Evolutionary conservation across 1,140 invertebrate genomes (phyloP), one percentile per base, ranked within the genome.

Genomic region (Calliopsis andreniformis): DNA sequence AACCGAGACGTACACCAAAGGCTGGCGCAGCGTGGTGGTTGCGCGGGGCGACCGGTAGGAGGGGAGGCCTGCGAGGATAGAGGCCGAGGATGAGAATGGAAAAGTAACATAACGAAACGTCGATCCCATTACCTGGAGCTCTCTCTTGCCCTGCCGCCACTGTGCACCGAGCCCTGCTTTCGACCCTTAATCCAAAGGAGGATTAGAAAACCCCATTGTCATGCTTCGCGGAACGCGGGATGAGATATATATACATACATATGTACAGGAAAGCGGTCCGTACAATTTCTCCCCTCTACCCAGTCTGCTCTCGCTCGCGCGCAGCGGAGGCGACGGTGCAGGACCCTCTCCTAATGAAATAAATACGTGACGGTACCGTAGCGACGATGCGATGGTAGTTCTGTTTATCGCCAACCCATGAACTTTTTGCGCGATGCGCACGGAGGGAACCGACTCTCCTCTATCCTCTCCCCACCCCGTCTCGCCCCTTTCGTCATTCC

Each of bases 71-170:
- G 61, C 71, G 79, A 79, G 83, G 78, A 85, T 76, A 79, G 76
- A 82, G 77, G 73, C 79, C 76, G 82, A 89, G 88, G 86, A 90
- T 91, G 90, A 89, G 91, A 90, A 91, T 91, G 89, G 91, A 92
- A 92, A 92, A 92, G 91, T 90, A 91, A 92, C 91, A 90, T 91
- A 92, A 92, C 91, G 90, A 92, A 92, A 92, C 89, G 91, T 91
- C 91, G 90, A 92, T 92, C 91, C 89, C 88, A 91, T 92, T 92
- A 92, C 89, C 89, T 86, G 86, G 67, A 81, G 85, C 86, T 87
- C 84, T 85, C 35, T 10, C 83, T 76, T 62, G 53, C 62, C 56
- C 77, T 62, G 66, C 67, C 67, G 82, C 73, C 77, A 58, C 72
- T 51, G 58, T 83, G 76, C 82, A 83, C 63, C 80, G 76, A 83